Percentiles rank a stretch among this genome's conserved stretches.
These are phyloP conservation scores for Elanus axillaris DNA, from an alignment of 2,113 vertebrate genomes.

Conservation along the genomic window DNA sequence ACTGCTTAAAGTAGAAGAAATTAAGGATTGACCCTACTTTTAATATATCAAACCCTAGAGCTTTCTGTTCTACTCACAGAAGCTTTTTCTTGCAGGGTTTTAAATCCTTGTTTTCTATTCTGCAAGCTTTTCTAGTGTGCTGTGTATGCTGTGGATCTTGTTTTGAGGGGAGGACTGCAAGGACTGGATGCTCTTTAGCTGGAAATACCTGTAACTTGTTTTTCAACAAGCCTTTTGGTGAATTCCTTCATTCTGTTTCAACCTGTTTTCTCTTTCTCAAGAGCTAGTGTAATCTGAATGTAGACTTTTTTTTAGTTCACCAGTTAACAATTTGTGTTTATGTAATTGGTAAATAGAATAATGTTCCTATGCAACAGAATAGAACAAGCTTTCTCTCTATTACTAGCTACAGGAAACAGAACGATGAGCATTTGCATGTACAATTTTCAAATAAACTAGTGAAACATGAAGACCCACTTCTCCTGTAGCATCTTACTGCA, in stretches of 20 bases:
- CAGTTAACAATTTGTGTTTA: fast-evolving
- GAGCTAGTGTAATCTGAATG: not conserved
- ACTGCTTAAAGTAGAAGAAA: not conserved
- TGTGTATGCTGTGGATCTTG: not conserved
- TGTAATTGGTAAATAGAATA: not conserved
- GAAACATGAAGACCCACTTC: fast-evolving
- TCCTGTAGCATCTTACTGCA: fast-evolving
- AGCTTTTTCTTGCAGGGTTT: not conserved
- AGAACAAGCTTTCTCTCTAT: fast-evolving
- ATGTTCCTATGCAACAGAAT: not conserved
- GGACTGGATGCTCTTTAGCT: not conserved
- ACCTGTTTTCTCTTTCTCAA: not conserved
- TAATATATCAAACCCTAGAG: not conserved
- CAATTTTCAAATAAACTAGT: fast-evolving
- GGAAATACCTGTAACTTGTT: not conserved
- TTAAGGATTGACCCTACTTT: not conserved
- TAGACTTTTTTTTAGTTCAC: not conserved
- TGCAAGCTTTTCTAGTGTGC: not conserved
- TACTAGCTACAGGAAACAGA: not conserved
- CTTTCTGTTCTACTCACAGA: not conserved
- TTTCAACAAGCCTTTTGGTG: not conserved
- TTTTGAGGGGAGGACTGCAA: not conserved
- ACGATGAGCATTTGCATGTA: fast-evolving
- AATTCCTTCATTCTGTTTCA: not conserved
- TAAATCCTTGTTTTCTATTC: not conserved